These are phyloP conservation scores for Pyrocoelia pectoralis DNA, from an alignment of 2,888 invertebrate genomes.

Conservation along the genomic window DNA sequence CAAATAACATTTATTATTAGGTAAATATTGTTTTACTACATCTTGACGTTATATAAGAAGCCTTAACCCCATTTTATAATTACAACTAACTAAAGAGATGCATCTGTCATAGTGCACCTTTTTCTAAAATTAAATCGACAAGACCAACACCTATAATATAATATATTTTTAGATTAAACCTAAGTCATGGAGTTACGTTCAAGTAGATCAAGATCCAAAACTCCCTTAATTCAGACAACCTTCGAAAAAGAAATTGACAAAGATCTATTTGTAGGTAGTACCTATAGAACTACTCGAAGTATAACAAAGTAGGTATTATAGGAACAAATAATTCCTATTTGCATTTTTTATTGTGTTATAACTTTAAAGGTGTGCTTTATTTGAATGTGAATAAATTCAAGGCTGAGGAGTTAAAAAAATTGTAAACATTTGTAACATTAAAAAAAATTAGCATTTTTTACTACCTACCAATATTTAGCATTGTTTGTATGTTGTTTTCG, in stretches of 20 bases:
- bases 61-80: constrained; percentile 1
- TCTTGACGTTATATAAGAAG: neutral
- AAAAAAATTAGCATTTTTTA: too few relatives aligned
- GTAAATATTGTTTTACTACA: neutral
- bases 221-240: constrained; percentile 69
- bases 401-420: too few relatives aligned
- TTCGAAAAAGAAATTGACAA: constrained; percentile 65
- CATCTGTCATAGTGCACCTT: neutral
- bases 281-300: constrained; percentile 55
- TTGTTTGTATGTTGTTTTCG: too few relatives aligned
- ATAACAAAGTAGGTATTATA: constrained; percentile 64
- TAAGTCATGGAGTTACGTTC: constrained; percentile 65
- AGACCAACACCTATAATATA: constrained; percentile 19
- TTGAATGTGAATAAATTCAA: constrained; percentile 1
- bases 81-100: neutral
- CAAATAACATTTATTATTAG: neutral
- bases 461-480: too few relatives aligned
- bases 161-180: constrained; percentile 25
- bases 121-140: constrained; percentile 17
- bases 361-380: constrained; percentile 8
- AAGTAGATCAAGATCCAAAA: constrained; percentile 73
- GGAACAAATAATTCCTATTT: constrained; percentile 19
- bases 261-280: constrained; percentile 47
- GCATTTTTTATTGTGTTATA: constrained; percentile 16
- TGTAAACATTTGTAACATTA: too few relatives aligned